phyloP scores from a whole-genome alignment of 2,113 vertebrate genomes.

The Lepidothrix coronata region DNA sequence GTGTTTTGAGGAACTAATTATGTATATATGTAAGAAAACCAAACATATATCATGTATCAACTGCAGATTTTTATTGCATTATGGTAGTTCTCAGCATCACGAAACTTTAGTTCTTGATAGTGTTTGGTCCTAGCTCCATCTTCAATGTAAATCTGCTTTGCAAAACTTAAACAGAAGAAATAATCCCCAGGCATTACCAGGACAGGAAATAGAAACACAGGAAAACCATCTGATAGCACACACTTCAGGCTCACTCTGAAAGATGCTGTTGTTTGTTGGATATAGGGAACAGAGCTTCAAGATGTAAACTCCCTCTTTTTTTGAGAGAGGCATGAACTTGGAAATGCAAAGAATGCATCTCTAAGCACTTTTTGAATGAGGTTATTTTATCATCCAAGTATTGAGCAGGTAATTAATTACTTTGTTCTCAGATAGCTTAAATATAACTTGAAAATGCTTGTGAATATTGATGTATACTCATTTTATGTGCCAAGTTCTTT shows the following conservation, averaged over 20 bases:
- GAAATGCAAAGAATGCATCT: background rate
- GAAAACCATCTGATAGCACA: background rate
- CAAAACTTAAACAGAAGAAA: background rate
- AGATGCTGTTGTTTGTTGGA: background rate
- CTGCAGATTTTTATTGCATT: background rate
- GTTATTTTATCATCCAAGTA: background rate
- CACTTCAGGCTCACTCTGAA: background rate
- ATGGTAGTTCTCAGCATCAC: background rate
- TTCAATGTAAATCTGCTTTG: background rate
- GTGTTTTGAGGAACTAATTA: background rate
- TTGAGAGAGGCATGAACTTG: background rate
- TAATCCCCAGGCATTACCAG: background rate
- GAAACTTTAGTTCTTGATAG: background rate
- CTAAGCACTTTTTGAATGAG: background rate
- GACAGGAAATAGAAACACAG: background rate
- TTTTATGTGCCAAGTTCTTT: background rate
- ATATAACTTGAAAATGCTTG: background rate
- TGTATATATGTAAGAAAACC: background rate
- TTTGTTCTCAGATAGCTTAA: background rate
- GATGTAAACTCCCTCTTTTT: background rate
- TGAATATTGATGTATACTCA: background rate
- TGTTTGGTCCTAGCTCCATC: background rate
- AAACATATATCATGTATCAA: background rate
- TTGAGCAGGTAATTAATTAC: background rate
- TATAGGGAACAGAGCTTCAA: background rate